Base-by-base conservation (phyloP, 2,113 vertebrate genomes). In the Paratilapia polleni region DNA sequence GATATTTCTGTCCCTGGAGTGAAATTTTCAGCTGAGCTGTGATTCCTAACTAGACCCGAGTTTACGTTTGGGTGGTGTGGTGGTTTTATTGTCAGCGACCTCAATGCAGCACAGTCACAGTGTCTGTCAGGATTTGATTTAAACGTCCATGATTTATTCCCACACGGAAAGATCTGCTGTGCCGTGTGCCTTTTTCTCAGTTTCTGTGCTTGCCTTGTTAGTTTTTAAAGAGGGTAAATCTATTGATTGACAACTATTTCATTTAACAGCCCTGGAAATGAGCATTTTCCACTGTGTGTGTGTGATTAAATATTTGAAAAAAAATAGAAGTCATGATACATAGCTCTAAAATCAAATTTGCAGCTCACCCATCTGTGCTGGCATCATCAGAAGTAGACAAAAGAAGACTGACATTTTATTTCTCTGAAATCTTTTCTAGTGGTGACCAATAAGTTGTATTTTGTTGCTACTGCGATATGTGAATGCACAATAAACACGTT, bases 1-100 rank as follows among this genome's bases (percentile, higher is more conserved):
- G 60, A 84, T 92, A 89, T 91, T 87, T 93, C 54, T 77, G 85
- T 94, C 88, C 60, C 79, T 74, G 63, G 60, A 76, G 62, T 68
- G 77, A 59, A n/a, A 77, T 84, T 88, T 88, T 87, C 38, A 83
- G 81, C 75, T 15, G 31, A 62, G 83, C 41, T 34, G 8, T 61
- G 31, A 43, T 81, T 85, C 36, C 49, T 43, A 76, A 87, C 73
- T 15, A 81, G 70, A 85, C 22, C 58, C 6, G 5, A n/a, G n/a
- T 26, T 70, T 13, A 54, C 0, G 20, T 79, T 81, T 36, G 38
- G 57, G 63, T 17, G 22, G 8, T 75, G 61, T 34, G 11, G 24
- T 83, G 52, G n/a, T 78, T 54, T 63, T 85, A 22, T 82, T 49
- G 59, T 61, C n/a, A 41, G 19, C 19, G 31, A 15, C 6, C 34